A percentile compares a stretch with the other conserved stretches of the same genome.
Conservation (phyloP, 2,888 invertebrate genomes). For the Encarsia formosa region DNA sequence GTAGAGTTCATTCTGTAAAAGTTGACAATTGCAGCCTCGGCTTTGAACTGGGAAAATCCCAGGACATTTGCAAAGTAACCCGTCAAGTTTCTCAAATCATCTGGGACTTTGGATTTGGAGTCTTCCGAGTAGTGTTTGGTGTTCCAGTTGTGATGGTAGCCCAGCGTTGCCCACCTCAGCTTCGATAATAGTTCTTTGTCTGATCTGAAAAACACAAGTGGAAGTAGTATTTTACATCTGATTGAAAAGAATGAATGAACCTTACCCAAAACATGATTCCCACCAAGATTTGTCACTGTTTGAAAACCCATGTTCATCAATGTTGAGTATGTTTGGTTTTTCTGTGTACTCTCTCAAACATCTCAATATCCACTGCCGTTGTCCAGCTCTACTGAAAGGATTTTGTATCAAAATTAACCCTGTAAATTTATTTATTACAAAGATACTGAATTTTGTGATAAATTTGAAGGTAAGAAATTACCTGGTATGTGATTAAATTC, state of each 20-base stretch:
- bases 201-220: constrained; percentile 18
- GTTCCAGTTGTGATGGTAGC: constrained; percentile 98
- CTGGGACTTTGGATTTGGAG: constrained; percentile 66
- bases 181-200: constrained; percentile 49
- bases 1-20: constrained; percentile 92
- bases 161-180: constrained; percentile 91
- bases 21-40: constrained; percentile 95
- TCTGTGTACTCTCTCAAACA: constrained; percentile 74
- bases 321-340: constrained; percentile 68
- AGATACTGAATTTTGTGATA: not conserved
- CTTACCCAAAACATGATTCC: constrained; percentile 57
- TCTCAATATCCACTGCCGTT: constrained; percentile 77
- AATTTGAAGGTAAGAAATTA: constrained; percentile 31
- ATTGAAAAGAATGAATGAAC: not conserved
- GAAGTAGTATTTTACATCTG: constrained; percentile 7
- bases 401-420: constrained; percentile 78
- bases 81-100: constrained; percentile 65
- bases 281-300: constrained; percentile 59
- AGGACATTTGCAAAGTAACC: constrained; percentile 60
- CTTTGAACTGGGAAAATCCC: constrained; percentile 61
- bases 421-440: constrained; percentile 36
- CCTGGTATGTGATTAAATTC: constrained; percentile 61
- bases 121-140: constrained; percentile 81
- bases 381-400: constrained; percentile 74
- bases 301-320: constrained; percentile 56